These are phyloP conservation scores for Drosophila baimaii DNA, from an alignment of 1,140 invertebrate genomes.

Conservation along the genomic window DNA sequence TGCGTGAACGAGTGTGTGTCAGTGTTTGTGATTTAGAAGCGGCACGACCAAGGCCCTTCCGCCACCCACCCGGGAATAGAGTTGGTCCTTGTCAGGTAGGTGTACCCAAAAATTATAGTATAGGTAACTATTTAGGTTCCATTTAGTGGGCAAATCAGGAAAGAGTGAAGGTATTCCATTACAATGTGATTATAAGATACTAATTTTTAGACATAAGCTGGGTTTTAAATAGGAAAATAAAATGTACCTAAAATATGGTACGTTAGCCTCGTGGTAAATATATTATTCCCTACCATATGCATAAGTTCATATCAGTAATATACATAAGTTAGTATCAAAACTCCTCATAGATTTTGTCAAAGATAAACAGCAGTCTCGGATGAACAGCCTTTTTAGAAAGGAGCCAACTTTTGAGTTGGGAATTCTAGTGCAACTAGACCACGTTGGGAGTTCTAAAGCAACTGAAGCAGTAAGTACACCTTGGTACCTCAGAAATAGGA, in stretches of 20 bases:
- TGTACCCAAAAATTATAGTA: neutral
- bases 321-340: too few relatives aligned
- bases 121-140: neutral
- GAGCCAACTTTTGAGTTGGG: neutral
- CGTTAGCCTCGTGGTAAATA: too few relatives aligned
- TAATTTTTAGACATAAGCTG: too few relatives aligned
- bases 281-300: too few relatives aligned
- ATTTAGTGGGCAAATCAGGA: neutral
- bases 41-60: slow-evolving; percentile 3
- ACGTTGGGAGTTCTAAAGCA: neutral
- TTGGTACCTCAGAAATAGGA: neutral
- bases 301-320: too few relatives aligned
- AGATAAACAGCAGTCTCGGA: neutral
- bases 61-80: slow-evolving; percentile 5
- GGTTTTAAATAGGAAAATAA: too few relatives aligned
- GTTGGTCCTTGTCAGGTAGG: neutral
- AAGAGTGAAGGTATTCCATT: too few relatives aligned
- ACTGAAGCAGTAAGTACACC: too few relatives aligned
- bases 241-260: too few relatives aligned
- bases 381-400: too few relatives aligned
- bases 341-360: too few relatives aligned
- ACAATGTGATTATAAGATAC: too few relatives aligned
- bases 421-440: neutral
- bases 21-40: slow-evolving; percentile 46
- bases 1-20: slow-evolving; percentile 32